phyloP scores from a whole-genome alignment of 2,888 invertebrate genomes.

The Parnassius orleans region DNA sequence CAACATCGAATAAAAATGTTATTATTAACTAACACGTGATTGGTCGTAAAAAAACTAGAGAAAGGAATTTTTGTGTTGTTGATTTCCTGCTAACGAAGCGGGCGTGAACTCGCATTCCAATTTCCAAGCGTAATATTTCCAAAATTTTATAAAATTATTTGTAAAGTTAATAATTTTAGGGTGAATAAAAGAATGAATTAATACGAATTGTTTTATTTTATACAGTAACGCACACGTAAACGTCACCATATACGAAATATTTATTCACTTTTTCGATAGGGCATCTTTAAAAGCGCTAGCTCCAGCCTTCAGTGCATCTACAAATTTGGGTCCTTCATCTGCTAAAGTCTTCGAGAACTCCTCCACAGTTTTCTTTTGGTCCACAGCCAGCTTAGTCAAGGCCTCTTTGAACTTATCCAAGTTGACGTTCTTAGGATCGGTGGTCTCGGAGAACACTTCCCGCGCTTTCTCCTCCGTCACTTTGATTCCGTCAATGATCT shows the following conservation, averaged over 20 bases:
- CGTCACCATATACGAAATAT: neutral
- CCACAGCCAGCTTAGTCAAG: slow-evolving; percentile 39
- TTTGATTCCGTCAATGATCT: slow-evolving; percentile 43
- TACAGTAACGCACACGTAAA: too few relatives aligned
- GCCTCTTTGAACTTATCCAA: slow-evolving; percentile 47
- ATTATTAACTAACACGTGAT: too few relatives aligned
- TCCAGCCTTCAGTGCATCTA: slow-evolving; percentile 43
- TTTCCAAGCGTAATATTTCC: too few relatives aligned
- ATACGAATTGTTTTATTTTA: too few relatives aligned
- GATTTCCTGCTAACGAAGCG: too few relatives aligned
- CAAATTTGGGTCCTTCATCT: slow-evolving; percentile 40
- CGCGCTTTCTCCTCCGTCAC: slow-evolving; percentile 45
- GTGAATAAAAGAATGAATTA: too few relatives aligned
- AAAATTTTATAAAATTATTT: too few relatives aligned
- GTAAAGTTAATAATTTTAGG: too few relatives aligned
- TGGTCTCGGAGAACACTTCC: slow-evolving; percentile 38
- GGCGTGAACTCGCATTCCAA: too few relatives aligned
- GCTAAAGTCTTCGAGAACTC: slow-evolving; percentile 36
- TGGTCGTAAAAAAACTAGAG: too few relatives aligned
- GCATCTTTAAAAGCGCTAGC: slow-evolving; percentile 47
- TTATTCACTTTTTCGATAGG: slow-evolving; percentile 28
- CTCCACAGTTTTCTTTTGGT: slow-evolving; percentile 43
- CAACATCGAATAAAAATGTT: too few relatives aligned
- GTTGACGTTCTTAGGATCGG: slow-evolving; percentile 35
- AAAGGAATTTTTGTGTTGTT: too few relatives aligned